Conservation (phyloP, 2,888 invertebrate genomes). For the Cephalotes varians region DNA sequence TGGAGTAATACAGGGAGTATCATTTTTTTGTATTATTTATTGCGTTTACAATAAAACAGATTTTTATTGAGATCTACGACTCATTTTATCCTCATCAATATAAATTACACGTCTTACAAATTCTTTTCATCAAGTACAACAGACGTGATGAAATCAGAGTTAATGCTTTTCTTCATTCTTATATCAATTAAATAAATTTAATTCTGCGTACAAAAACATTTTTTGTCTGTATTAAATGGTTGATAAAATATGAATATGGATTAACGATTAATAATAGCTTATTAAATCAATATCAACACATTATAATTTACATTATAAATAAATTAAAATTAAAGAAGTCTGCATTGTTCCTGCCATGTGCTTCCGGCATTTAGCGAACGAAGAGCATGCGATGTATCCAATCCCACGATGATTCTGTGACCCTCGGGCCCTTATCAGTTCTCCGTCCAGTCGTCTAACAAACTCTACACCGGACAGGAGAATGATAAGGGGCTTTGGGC, state of each 20-base stretch:
- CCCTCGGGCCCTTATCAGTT: constrained; percentile 98
- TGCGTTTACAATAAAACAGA: constrained; percentile 16
- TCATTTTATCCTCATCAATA: background rate
- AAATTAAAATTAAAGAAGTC: background rate
- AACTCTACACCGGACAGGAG: constrained; percentile 93
- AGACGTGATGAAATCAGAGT: background rate
- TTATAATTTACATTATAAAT: too few relatives aligned
- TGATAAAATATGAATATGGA: background rate
- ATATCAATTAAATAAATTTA: background rate
- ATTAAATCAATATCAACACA: constrained; percentile 1
- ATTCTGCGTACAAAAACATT: background rate
- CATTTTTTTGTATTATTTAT: constrained; percentile 34
- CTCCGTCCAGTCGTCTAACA: constrained; percentile 97
- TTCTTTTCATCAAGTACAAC: background rate
- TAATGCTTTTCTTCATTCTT: background rate
- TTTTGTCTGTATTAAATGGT: background rate
- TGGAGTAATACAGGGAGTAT: background rate
- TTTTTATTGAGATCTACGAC: background rate
- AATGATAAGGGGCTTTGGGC: constrained; percentile 95
- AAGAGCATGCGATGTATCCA: constrained; percentile 11
- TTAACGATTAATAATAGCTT: background rate
- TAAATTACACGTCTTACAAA: background rate
- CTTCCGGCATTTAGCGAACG: background rate
- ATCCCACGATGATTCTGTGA: constrained; percentile 86
- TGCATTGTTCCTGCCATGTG: background rate